Conservation (phyloP, 2,888 invertebrate species). For the Sphaerophoria taeniata region DNA sequence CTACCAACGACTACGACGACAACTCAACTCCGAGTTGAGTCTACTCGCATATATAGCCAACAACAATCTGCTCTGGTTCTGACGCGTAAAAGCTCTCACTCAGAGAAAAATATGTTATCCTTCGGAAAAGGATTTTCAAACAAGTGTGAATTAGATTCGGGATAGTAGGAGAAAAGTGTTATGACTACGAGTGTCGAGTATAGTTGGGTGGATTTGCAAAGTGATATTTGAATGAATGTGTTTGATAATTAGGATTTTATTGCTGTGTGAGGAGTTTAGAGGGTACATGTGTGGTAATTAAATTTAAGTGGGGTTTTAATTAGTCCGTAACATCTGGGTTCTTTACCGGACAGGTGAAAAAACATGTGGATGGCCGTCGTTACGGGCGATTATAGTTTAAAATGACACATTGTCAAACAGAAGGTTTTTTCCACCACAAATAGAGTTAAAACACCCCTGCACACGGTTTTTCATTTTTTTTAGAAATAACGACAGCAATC, state of each 20-base stretch:
- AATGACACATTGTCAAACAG: conserved; percentile 2
- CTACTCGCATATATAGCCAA: conserved; percentile 5
- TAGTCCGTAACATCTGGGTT: conserved; percentile 10
- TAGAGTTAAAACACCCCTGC: too few relatives aligned
- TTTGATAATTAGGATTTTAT: conserved; percentile 4
- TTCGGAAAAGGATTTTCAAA: conserved; percentile 44
- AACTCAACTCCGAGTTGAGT: conserved; percentile 17
- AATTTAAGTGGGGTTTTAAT: neutral
- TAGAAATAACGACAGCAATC: conserved; percentile 31
- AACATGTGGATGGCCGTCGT: neutral
- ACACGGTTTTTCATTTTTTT: neutral
- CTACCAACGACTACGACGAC: neutral
- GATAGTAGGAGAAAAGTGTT: neutral
- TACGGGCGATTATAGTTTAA: neutral
- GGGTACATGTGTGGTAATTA: neutral
- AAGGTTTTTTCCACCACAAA: conserved; percentile 20
- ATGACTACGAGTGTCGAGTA: conserved; percentile 18
- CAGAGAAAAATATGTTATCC: conserved; percentile 70
- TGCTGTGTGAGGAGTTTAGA: neutral
- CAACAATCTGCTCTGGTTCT: conserved; percentile 68
- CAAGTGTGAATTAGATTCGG: conserved; percentile 53
- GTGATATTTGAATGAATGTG: neutral
- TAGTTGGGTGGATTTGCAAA: neutral
- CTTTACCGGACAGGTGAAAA: neutral
- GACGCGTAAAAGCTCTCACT: conserved; percentile 71